Evolutionary conservation across 2,888 invertebrate species (phyloP).

Genomic region (Nezara viridula): DNA sequence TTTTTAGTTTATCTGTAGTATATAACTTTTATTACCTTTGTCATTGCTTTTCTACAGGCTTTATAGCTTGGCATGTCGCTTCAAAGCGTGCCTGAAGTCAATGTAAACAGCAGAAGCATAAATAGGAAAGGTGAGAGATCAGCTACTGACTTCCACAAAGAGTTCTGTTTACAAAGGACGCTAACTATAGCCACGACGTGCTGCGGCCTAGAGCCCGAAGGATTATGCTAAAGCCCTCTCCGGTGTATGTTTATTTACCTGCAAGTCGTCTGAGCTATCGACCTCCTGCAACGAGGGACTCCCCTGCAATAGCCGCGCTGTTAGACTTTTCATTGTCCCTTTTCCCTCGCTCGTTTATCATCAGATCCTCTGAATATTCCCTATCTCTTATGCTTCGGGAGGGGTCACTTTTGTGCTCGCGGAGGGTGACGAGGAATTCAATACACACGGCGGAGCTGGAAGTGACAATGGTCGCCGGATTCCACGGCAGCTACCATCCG

Average conservation of each 20-base stretch:
- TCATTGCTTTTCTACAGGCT: too few relatives aligned
- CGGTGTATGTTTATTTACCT: slow-evolving; percentile 15
- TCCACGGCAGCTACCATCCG: neutral
- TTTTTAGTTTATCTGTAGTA: too few relatives aligned
- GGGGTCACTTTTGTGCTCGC: slow-evolving; percentile 6
- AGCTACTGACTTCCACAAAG: neutral
- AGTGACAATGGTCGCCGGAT: slow-evolving; percentile 12
- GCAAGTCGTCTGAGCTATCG: neutral
- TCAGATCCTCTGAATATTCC: slow-evolving; percentile 38
- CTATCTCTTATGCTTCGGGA: slow-evolving; percentile 38
- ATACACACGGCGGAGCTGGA: neutral
- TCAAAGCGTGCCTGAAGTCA: neutral
- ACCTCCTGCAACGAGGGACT: neutral
- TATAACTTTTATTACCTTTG: too few relatives aligned
- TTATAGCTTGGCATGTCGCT: too few relatives aligned
- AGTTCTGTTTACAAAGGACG: neutral
- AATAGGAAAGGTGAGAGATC: neutral
- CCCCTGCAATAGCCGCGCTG: slow-evolving; percentile 5
- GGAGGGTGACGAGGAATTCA: slow-evolving; percentile 24
- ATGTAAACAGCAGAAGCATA: neutral
- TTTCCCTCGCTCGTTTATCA: slow-evolving; percentile 25
- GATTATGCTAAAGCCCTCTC: neutral
- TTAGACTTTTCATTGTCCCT: slow-evolving; percentile 37
- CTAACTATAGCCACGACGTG: neutral
- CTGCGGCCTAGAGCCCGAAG: neutral